These are phyloP conservation scores for Ictalurus punctatus DNA, from an alignment of 2,113 vertebrate genomes.

Conservation along the genomic window DNA sequence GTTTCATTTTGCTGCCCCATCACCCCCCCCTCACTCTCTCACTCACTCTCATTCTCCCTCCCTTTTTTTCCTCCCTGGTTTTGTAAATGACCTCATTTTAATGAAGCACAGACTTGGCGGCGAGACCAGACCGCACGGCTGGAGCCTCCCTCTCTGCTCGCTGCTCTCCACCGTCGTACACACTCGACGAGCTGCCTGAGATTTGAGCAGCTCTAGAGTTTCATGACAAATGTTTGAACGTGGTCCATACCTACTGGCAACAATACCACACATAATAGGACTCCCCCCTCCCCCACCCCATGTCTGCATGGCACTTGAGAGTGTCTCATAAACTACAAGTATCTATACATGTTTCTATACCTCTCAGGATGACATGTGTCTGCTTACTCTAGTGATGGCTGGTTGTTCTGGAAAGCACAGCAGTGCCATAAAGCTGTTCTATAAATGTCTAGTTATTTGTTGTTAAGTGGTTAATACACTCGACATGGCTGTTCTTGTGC, in stretches of 20 bases:
- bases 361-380: not conserved
- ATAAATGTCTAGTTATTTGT: conserved; percentile 44
- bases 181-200: conserved; percentile 40
- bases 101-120: conserved; percentile 61
- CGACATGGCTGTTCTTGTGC: conserved; percentile 32
- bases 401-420: not conserved
- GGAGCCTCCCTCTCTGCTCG: conserved; percentile 50
- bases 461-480: conserved; percentile 43
- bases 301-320: conserved; percentile 26
- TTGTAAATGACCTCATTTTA: conserved; percentile 67
- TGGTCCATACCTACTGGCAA: conserved; percentile 44
- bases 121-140: conserved; percentile 51
- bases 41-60: conserved; percentile 13
- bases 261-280: conserved; percentile 43
- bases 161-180: conserved; percentile 32
- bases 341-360: conserved; percentile 20
- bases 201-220: conserved; percentile 48
- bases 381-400: not conserved
- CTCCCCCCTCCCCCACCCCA: not conserved
- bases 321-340: conserved; percentile 39
- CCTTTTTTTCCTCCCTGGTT: conserved; percentile 47
- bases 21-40: conserved; percentile 31
- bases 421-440: conserved; percentile 30
- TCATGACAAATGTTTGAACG: conserved; percentile 46
- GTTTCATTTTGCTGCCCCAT: conserved; percentile 57